Percentiles rank a stretch among this genome's conserved stretches.
These are phyloP conservation scores for Oceanodroma tethys DNA, from an alignment of 2,113 vertebrate species.

Conservation along the genomic window DNA sequence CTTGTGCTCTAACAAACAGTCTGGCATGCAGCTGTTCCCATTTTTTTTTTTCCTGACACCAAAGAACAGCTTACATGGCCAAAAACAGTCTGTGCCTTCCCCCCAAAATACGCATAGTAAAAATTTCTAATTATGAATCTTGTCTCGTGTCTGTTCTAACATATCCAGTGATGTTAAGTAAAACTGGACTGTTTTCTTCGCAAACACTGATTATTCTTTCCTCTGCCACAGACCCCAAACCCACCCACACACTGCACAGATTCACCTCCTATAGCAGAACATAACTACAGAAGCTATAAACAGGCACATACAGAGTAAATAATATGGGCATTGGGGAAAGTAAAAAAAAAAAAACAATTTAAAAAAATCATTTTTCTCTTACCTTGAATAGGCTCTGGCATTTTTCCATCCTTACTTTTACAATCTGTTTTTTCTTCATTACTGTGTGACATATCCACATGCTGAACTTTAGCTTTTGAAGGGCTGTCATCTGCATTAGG, in stretches of 20 bases:
- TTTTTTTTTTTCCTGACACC: background rate
- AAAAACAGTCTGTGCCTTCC: background rate
- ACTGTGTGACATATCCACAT: background rate
- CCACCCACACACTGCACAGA: background rate
- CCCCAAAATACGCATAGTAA: background rate
- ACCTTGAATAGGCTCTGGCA: background rate
- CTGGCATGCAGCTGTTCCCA: background rate
- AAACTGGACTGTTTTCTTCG: background rate
- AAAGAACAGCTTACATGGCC: background rate
- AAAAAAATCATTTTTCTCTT: background rate
- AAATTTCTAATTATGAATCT: background rate
- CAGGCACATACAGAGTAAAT: background rate
- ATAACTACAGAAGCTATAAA: background rate
- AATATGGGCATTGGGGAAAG: background rate
- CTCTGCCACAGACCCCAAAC: background rate
- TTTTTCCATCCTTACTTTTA: background rate
- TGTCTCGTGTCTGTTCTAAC: background rate
- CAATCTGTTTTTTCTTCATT: background rate
- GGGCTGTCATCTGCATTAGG: background rate
- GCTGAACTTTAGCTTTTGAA: conserved; percentile 31
- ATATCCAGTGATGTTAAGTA: background rate
- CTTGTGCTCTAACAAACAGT: background rate
- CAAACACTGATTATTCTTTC: background rate
- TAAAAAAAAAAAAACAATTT: background rate
- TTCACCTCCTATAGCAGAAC: background rate